These are phyloP conservation scores for Macrocentrus cingulum DNA, from an alignment of 1,140 invertebrate genomes.

Conservation along the genomic window DNA sequence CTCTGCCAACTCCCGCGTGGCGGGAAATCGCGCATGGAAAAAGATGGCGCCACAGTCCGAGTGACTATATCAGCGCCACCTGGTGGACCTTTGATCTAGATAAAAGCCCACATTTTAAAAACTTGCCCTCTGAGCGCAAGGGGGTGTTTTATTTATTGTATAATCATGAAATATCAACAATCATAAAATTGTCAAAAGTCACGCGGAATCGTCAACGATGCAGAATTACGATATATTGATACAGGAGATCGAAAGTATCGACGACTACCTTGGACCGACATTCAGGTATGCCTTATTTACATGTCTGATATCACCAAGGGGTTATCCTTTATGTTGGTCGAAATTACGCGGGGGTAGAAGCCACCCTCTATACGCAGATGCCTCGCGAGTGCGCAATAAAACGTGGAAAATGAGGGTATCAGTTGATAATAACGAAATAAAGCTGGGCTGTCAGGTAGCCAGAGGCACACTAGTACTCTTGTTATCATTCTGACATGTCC, in stretches of 20 bases:
- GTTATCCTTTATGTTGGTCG: conserved; percentile 26
- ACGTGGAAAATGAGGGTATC: conserved; percentile 32
- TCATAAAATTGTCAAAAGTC: neutral
- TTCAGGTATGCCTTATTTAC: conserved; percentile 70
- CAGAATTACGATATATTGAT: conserved; percentile 68
- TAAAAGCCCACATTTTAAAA: too few relatives aligned
- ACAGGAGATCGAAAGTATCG: conserved; percentile 87
- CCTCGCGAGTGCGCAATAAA: conserved; percentile 43
- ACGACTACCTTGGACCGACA: conserved; percentile 88
- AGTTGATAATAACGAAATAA: neutral
- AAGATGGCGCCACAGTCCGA: too few relatives aligned
- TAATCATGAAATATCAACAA: too few relatives aligned
- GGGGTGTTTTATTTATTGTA: too few relatives aligned
- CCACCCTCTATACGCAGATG: conserved; percentile 49
- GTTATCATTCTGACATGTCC: conserved; percentile 34
- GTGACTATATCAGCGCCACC: too few relatives aligned
- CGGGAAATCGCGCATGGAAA: neutral
- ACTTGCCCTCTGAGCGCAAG: too few relatives aligned
- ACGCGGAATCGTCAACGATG: conserved; percentile 36
- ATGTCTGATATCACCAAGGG: too few relatives aligned
- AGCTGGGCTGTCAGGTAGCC: neutral
- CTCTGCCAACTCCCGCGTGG: neutral
- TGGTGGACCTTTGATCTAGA: too few relatives aligned
- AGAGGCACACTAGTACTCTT: neutral
- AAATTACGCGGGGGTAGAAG: conserved; percentile 41